Evolutionary conservation across 2,797 vertebrate species (phyloP), one percentile per base, ranked within the genome.

Genomic region (Tiaroga cobitis): DNA sequence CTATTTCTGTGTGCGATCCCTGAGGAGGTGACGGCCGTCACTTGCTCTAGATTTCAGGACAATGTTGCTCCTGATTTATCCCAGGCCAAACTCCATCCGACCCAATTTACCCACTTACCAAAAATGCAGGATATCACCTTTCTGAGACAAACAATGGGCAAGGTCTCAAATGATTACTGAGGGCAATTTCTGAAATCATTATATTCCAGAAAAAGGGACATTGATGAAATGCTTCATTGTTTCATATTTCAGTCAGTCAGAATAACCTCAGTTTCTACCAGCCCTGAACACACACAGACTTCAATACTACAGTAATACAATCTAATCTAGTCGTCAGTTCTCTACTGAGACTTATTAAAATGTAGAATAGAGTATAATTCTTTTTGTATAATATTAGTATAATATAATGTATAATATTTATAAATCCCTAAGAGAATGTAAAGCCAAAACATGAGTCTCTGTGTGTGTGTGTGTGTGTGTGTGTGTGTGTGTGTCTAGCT

Each of bases 21-120:
- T 21, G 4, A 54, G 15, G 70, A 80, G 39, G 67, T 26, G 4
- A 81, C 29, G 32, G 63, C 75, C 37, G 15, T 74, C 8, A 37
- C 69, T 77, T 88, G 89, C 79, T 89, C 86, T 81, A 87, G 86
- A 87, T 88, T 88, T n/a, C 59, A 80, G 78, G 51, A 85, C 84
- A 77, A 69, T 80, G 39, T 21, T 77, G 87, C 80, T 87, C 87
- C 72, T 87, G 79, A 90, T 86, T 86, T 75, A 73, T 70, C 68
- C 74, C 54, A 82, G 69, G 75, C 82, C 74, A 80, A 85, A 85
- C 56, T 77, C 63, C 32, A 46, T 61, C 77, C 85, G 87, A 88
- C 89, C 88, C 83, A 90, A 78, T 90, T 91, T 83, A 83, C 37
- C 41, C 43, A 0, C 56, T 26, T 82, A 73, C 81, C 80, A 61